Conservation (phyloP, 2,888 invertebrate species). For the Stenoptilia bipunctidactyla region DNA sequence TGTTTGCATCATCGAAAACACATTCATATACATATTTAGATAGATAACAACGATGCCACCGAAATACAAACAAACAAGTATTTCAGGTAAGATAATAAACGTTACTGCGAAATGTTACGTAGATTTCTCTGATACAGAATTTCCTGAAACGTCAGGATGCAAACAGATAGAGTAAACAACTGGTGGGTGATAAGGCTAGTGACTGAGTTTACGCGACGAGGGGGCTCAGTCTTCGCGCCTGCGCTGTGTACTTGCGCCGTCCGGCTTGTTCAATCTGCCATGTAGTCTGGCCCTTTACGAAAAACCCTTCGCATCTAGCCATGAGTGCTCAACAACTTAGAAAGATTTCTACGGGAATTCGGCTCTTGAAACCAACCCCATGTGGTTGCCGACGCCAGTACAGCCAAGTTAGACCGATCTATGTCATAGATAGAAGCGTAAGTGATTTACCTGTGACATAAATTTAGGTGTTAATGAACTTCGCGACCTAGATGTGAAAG, state of each 20-base stretch:
- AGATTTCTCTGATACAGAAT: conserved; percentile 15
- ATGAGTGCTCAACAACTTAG: conserved; percentile 55
- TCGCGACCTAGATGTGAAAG: not conserved
- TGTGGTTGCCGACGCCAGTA: conserved; percentile 41
- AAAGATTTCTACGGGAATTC: conserved; percentile 31
- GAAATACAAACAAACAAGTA: too few species aligned
- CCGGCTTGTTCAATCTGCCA: too few species aligned
- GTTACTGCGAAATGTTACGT: too few species aligned
- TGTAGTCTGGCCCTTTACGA: not conserved
- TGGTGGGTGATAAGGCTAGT: conserved; percentile 23
- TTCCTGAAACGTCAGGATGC: conserved; percentile 10
- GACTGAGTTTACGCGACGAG: conserved; percentile 54
- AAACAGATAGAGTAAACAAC: conserved; percentile 22
- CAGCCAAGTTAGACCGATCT: conserved; percentile 62
- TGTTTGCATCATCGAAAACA: too few species aligned
- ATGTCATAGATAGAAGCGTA: conserved; percentile 51
- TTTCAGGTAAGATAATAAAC: not conserved
- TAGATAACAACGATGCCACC: too few species aligned
- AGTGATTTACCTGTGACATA: conserved; percentile 34
- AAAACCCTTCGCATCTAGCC: conserved; percentile 7
- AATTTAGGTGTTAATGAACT: conserved; percentile 11
- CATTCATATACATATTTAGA: too few species aligned
- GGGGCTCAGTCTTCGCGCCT: conserved; percentile 14
- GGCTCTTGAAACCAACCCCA: conserved; percentile 24
- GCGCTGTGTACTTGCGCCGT: not conserved